Evolutionary conservation across 2,113 vertebrate genomes (phyloP).

Genomic region (Trichechus manatus): DNA sequence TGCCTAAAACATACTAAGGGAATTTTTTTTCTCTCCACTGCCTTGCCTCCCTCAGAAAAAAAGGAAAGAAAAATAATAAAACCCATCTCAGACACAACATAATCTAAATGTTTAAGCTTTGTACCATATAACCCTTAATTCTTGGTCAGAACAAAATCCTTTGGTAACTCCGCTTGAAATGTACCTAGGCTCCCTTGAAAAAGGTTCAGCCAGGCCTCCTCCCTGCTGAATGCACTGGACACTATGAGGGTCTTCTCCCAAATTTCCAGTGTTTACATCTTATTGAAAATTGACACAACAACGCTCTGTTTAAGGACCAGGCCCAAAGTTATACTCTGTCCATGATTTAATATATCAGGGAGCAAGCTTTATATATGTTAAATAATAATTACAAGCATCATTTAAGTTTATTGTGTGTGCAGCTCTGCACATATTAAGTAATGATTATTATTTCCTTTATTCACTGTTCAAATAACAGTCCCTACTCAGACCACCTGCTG

Average conservation of each 20-base stretch:
- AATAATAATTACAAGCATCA: background rate
- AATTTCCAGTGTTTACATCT: background rate
- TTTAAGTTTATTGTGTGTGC: background rate
- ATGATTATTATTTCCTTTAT: slow-evolving; percentile 48
- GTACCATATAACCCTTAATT: background rate
- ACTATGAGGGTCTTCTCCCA: background rate
- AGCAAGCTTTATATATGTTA: background rate
- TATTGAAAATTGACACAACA: background rate
- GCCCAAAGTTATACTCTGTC: background rate
- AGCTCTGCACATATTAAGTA: background rate
- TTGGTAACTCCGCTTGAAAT: background rate
- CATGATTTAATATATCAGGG: background rate
- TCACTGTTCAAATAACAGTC: slow-evolving; percentile 62
- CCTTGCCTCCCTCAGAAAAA: background rate
- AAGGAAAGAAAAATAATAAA: background rate
- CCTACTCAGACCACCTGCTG: background rate
- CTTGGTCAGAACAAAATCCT: background rate
- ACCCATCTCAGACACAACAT: background rate
- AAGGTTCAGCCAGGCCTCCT: too few species aligned
- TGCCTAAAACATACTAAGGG: background rate
- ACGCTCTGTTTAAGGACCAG: background rate
- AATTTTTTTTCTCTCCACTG: background rate
- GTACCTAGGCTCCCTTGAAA: background rate
- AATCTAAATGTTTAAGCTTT: background rate
- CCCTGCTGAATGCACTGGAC: background rate